A percentile compares a stretch with the other conserved stretches of the same genome.
phyloP scores from a whole-genome alignment of 2,888 invertebrate genomes.

The Myopa testacea region DNA sequence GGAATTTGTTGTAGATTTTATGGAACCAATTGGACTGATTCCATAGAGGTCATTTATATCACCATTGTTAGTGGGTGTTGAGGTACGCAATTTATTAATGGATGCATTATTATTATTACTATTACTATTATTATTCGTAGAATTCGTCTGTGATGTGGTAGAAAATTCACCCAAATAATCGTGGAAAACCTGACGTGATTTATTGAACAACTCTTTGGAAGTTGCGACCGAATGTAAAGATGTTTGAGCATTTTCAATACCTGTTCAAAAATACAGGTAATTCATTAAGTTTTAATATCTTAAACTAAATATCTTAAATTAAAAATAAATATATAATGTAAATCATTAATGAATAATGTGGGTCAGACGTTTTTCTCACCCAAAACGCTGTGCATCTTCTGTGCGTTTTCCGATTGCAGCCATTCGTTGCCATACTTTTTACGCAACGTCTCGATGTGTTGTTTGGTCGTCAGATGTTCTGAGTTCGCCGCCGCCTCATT shows the following conservation, averaged over 20 bases:
- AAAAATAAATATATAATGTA: too few species aligned
- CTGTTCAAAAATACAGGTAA: constrained; percentile 36
- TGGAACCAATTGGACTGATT: constrained; percentile 46
- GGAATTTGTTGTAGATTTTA: constrained; percentile 40
- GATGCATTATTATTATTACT: neutral
- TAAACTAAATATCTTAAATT: neutral
- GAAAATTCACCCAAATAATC: constrained; percentile 59
- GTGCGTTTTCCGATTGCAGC: constrained; percentile 71
- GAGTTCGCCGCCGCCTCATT: constrained; percentile 38
- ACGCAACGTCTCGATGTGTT: constrained; percentile 72
- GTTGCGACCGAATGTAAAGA: constrained; percentile 25
- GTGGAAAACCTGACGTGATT: constrained; percentile 57
- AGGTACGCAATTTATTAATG: constrained; percentile 45
- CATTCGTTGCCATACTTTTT: constrained; percentile 74
- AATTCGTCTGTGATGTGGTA: neutral
- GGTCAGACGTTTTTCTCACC: constrained; percentile 57
- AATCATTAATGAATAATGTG: neutral
- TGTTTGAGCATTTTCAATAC: constrained; percentile 37
- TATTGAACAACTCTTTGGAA: constrained; percentile 47
- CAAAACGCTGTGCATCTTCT: constrained; percentile 71
- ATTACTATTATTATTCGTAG: neutral
- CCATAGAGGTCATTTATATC: constrained; percentile 32
- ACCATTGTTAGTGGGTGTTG: constrained; percentile 54
- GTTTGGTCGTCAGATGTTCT: constrained; percentile 73
- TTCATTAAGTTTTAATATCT: neutral